These are phyloP conservation scores for Drosophila rellima DNA, from an alignment of 2,888 invertebrate species.

Conservation along the genomic window DNA sequence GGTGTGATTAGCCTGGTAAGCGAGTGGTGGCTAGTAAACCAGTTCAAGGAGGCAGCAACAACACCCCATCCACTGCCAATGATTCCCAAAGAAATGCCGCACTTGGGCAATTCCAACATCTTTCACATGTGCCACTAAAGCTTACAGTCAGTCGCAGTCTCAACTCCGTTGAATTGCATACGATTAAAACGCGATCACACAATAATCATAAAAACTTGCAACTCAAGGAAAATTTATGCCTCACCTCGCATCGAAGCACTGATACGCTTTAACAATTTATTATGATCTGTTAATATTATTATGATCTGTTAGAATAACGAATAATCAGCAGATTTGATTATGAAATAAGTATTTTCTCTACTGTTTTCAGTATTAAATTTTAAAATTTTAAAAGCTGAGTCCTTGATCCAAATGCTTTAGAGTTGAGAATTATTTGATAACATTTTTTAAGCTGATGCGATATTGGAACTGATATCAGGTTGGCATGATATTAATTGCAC, in stretches of 20 bases:
- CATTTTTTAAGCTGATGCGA: background rate
- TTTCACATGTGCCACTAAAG: slow-evolving; percentile 73
- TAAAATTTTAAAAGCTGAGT: no score
- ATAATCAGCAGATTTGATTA: background rate
- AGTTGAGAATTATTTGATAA: no score
- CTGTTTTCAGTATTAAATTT: no score
- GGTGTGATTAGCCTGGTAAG: slow-evolving; percentile 52
- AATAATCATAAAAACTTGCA: slow-evolving; percentile 68
- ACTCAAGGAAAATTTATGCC: slow-evolving; percentile 1
- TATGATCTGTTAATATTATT: slow-evolving; percentile 4
- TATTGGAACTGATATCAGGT: no score
- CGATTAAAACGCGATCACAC: slow-evolving; percentile 80
- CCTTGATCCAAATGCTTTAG: no score
- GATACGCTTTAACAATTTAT: slow-evolving; percentile 28
- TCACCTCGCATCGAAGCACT: slow-evolving; percentile 12
- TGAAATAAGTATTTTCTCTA: background rate
- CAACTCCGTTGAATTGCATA: slow-evolving; percentile 51
- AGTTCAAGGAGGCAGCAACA: slow-evolving; percentile 36
- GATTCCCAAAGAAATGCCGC: slow-evolving; percentile 56
- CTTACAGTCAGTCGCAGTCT: slow-evolving; percentile 37
- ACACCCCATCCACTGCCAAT: slow-evolving; percentile 16
- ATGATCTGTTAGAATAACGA: background rate
- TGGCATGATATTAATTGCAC: no score
- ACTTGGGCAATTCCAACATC: slow-evolving; percentile 44
- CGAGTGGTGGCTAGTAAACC: slow-evolving; percentile 27